Conservation (phyloP, 1,140 invertebrate species). For the Penaeus vannamei region DNA sequence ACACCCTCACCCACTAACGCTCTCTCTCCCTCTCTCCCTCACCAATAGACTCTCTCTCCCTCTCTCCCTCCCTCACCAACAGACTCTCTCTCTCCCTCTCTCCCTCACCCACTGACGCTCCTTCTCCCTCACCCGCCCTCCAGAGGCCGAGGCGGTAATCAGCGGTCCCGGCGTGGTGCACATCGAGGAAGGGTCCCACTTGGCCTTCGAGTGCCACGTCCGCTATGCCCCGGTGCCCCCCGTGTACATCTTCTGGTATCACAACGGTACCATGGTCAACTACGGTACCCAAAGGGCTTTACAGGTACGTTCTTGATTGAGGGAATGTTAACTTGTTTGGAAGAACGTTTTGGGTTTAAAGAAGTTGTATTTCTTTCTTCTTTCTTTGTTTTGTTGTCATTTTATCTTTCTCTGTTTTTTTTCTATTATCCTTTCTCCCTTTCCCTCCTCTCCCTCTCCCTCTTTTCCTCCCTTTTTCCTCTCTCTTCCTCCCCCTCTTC, state of each 20-base stretch:
- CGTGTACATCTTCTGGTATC: slow-evolving; percentile 67
- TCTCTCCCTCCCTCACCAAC: too few relatives aligned
- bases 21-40: not conserved
- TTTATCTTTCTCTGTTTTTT: too few relatives aligned
- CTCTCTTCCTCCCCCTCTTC: too few relatives aligned
- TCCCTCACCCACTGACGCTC: not conserved
- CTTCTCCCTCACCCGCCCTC: not conserved
- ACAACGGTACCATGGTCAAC: slow-evolving; percentile 67
- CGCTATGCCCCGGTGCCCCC: slow-evolving; percentile 50
- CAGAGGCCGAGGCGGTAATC: slow-evolving; percentile 63
- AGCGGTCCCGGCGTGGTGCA: slow-evolving; percentile 56
- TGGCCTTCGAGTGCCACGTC: slow-evolving; percentile 61
- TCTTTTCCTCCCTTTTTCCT: too few relatives aligned
- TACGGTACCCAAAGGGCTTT: slow-evolving; percentile 51
- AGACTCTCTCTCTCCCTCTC: too few relatives aligned
- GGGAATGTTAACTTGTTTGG: too few relatives aligned
- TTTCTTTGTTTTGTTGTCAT: too few relatives aligned
- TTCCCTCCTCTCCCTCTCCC: too few relatives aligned
- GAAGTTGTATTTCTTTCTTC: too few relatives aligned
- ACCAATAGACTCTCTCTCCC: not conserved
- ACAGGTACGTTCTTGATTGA: slow-evolving; percentile 29
- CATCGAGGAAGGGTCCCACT: slow-evolving; percentile 64
- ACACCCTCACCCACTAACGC: too few relatives aligned
- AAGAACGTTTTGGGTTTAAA: too few relatives aligned
- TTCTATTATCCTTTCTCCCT: too few relatives aligned